Conservation (phyloP, 2,797 vertebrate species). For the Clarias pachynema region DNA sequence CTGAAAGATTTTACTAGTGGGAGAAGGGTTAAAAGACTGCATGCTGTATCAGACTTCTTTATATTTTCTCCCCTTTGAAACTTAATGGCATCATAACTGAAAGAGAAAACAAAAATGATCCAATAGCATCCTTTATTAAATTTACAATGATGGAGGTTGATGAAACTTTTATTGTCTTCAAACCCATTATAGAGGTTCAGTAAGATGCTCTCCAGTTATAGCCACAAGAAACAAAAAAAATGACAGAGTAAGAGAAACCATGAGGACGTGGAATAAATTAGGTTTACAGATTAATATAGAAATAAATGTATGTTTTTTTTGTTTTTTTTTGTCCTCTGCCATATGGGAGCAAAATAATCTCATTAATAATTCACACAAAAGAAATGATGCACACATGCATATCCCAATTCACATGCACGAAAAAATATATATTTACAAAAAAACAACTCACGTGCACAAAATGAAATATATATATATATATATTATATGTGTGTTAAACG, state of each 20-base stretch:
- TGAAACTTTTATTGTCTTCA: conserved; percentile 71
- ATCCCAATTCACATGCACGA: too few species aligned
- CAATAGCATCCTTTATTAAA: conserved; percentile 63
- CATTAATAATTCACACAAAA: too few species aligned
- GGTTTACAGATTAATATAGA: conserved; percentile 63
- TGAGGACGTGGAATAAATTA: conserved; percentile 68
- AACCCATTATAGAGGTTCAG: conserved; percentile 61
- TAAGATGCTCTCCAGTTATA: conserved; percentile 20
- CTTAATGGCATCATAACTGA: conserved; percentile 59
- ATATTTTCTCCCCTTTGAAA: conserved; percentile 60
- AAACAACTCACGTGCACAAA: too few species aligned
- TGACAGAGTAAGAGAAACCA: conserved; percentile 53
- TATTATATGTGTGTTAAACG: too few species aligned
- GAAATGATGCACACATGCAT: too few species aligned
- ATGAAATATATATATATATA: too few species aligned
- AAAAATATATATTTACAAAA: too few species aligned
- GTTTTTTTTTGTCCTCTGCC: too few species aligned
- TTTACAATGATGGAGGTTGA: conserved; percentile 66
- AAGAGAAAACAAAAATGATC: conserved; percentile 68
- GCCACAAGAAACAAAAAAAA: background rate
- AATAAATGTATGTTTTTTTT: too few species aligned
- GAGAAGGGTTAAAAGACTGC: conserved; percentile 13
- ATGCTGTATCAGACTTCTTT: conserved; percentile 52
- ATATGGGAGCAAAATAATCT: too few species aligned
- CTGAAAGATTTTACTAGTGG: background rate